Evolutionary conservation across 2,888 invertebrate genomes (phyloP).

Genomic region (Papilio protenor): DNA sequence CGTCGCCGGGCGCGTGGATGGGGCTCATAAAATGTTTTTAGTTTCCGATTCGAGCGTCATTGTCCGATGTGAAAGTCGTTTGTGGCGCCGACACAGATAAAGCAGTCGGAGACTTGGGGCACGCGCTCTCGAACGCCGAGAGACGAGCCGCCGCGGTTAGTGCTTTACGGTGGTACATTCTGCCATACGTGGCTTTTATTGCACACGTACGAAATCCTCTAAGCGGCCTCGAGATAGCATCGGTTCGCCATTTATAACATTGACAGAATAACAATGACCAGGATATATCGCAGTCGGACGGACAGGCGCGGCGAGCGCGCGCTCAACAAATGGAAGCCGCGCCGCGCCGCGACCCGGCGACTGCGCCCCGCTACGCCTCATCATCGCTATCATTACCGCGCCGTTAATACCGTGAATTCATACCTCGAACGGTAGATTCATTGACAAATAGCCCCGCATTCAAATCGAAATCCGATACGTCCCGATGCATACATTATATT

Average conservation of each 20-base stretch:
- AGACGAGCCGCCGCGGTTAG: slow-evolving; percentile 54
- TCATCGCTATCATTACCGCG: slow-evolving; percentile 36
- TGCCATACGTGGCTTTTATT: slow-evolving; percentile 64
- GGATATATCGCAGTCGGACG: slow-evolving; percentile 70
- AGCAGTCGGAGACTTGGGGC: slow-evolving; percentile 68
- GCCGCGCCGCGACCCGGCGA: slow-evolving; percentile 59
- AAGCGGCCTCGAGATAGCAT: slow-evolving; percentile 69
- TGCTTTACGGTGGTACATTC: slow-evolving; percentile 65
- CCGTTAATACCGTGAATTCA: slow-evolving; percentile 27
- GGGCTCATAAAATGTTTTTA: slow-evolving; percentile 76
- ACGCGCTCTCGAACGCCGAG: slow-evolving; percentile 60
- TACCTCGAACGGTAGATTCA: slow-evolving; percentile 31
- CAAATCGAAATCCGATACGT: slow-evolving; percentile 35
- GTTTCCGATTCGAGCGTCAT: slow-evolving; percentile 80
- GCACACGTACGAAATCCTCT: slow-evolving; percentile 64
- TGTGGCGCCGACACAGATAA: slow-evolving; percentile 82
- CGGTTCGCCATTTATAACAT: slow-evolving; percentile 72
- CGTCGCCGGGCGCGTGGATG: slow-evolving; percentile 54
- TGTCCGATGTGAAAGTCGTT: slow-evolving; percentile 82
- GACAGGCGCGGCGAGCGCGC: slow-evolving; percentile 53
- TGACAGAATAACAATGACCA: slow-evolving; percentile 77
- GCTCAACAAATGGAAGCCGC: slow-evolving; percentile 71
- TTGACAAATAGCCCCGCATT: slow-evolving; percentile 40
- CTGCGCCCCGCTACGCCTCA: slow-evolving; percentile 49
- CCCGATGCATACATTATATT: slow-evolving; percentile 59